Evolutionary conservation across 2,113 vertebrate genomes (phyloP).

Genomic region (Nannospalax galili): DNA sequence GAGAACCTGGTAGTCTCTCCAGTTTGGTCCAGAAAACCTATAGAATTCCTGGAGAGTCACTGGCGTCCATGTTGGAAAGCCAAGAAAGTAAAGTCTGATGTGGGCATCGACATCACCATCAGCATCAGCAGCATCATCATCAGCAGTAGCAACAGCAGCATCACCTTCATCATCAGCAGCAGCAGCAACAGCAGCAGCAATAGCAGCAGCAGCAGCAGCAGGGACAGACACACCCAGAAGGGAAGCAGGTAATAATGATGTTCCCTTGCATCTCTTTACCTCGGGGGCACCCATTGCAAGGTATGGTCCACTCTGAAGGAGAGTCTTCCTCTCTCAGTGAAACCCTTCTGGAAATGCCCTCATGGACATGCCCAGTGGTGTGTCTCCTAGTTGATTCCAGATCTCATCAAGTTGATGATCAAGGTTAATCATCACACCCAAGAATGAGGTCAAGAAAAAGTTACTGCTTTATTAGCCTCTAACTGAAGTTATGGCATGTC

Average conservation of each 20-base stretch:
- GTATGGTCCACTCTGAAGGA: too few relatives aligned
- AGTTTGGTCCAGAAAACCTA: background rate
- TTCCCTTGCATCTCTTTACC: too few relatives aligned
- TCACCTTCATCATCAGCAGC: too few relatives aligned
- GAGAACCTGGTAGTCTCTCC: background rate
- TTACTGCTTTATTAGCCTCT: slow-evolving; percentile 1
- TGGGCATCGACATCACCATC: background rate
- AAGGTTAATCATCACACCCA: background rate
- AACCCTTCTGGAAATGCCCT: background rate
- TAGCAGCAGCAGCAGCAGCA: background rate
- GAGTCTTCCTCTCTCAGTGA: background rate
- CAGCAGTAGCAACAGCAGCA: background rate
- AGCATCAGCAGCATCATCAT: background rate
- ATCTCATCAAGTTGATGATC: background rate
- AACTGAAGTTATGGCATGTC: background rate
- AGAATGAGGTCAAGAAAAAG: background rate
- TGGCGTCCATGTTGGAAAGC: background rate
- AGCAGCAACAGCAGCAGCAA: background rate
- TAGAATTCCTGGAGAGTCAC: background rate
- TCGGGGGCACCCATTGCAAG: background rate
- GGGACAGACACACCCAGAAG: background rate
- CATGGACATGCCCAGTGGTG: background rate
- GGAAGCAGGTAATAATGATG: background rate
- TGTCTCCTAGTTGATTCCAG: background rate
- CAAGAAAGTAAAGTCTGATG: background rate